Evolutionary conservation across 2,888 invertebrate species (phyloP).

Genomic region (Rhimphoctona megacephalus): DNA sequence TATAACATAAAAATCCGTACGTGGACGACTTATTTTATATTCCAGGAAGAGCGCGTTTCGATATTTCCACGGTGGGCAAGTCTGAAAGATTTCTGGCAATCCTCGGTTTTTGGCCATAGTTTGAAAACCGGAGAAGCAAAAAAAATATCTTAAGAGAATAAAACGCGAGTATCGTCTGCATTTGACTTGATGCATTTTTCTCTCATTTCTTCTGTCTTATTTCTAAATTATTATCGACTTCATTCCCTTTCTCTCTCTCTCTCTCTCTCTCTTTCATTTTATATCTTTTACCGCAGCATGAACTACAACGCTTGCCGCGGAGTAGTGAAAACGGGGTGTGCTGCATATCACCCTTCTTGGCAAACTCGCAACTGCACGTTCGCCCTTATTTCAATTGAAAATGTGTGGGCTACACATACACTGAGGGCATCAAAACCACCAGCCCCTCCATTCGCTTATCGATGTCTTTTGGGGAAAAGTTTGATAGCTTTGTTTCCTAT

Average conservation of each 20-base stretch:
- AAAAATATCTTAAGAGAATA: conserved; percentile 17
- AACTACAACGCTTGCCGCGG: conserved; percentile 2
- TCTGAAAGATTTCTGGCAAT: conserved; percentile 60
- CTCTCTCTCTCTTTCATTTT: background rate
- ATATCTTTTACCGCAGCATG: conserved; percentile 18
- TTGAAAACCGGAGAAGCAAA: conserved; percentile 45
- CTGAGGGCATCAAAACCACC: background rate
- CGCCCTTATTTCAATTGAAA: conserved; percentile 58
- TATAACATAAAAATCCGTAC: conserved; percentile 32
- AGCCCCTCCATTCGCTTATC: conserved; percentile 68
- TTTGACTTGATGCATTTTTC: conserved; percentile 49
- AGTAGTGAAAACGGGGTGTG: conserved; percentile 30
- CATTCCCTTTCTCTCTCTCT: background rate
- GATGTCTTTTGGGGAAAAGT: conserved; percentile 73
- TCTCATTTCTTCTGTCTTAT: background rate
- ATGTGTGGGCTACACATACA: conserved; percentile 28
- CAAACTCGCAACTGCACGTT: conserved; percentile 58
- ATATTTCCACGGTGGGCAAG: conserved; percentile 74
- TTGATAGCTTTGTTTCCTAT: conserved; percentile 62
- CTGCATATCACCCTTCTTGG: conserved; percentile 49
- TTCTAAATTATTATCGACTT: background rate
- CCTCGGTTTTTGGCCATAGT: conserved; percentile 50
- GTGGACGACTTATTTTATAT: conserved; percentile 79
- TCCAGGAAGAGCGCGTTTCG: conserved; percentile 79
- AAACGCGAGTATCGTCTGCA: conserved; percentile 51